Base-by-base conservation (phyloP, 2,888 invertebrate species). In the Cryptosula pallasiana region DNA sequence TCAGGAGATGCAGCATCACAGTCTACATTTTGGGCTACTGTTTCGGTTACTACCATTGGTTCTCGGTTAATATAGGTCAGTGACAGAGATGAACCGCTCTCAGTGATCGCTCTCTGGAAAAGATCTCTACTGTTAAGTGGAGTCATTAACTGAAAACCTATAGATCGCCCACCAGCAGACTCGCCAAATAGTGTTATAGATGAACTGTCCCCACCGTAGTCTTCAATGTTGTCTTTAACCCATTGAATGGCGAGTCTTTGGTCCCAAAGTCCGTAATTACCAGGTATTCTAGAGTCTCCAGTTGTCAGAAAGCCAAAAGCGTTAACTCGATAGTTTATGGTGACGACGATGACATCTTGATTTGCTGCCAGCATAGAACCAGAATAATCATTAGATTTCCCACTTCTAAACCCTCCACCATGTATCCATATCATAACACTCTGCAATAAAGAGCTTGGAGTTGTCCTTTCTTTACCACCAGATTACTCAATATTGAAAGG, bases 231-330 rank as follows among this genome's bases (percentile, higher is more conserved):
- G 16, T 76, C 75, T 45, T 78, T 75, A 0, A 78, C 75, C 79
- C 79, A 80, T 55, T 74, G 32, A n/a, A 80, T 63, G 1, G 79
- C 80, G 25, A 75, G 45, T 29, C 75, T 73, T 72, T 79, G 79
- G 71, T 80, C 80, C 75, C 77, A 78, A 9, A 79, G 73, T 0
- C 78, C 80, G 71, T 73, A 74, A 72, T 81, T 81, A 16, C 80
- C 81, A 5, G 76, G 76, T 13, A 77, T 72, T 32, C 75, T 74
- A 1, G 73, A 55, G 71, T 74, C 74, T 45, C 75, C 73, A 1
- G 78, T 75, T 23, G 77, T 75, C 58, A 81, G 72, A 73, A 80
- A 81, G 27, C 79, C 79, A 13, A 79, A 73, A 0, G 76, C 72
- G 0, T 76, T 76, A 1, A 79, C 54, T 36, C 79, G 72, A 70